phyloP scores from a whole-genome alignment of 2,113 vertebrate species.

The Pelecanus crispus region DNA sequence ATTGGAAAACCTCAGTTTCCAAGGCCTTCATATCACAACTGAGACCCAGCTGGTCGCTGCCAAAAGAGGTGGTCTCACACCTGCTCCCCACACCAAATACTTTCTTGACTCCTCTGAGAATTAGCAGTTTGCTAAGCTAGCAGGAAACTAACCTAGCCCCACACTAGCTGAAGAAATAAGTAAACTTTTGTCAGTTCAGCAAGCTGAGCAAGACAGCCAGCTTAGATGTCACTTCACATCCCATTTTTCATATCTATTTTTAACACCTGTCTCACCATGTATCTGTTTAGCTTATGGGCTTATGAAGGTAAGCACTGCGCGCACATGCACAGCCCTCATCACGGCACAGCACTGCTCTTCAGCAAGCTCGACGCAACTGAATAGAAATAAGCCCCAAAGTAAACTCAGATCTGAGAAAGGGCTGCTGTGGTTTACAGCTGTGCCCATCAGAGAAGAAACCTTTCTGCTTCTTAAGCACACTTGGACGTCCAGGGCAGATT shows the following conservation, averaged over 20 bases:
- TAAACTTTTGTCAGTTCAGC: not conserved
- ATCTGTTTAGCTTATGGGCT: not conserved
- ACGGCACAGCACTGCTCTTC: not conserved
- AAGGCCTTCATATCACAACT: not conserved
- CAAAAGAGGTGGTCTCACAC: not conserved
- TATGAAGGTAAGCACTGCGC: rapidly evolving
- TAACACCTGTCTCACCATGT: not conserved
- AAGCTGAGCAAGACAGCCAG: not conserved
- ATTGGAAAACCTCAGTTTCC: not conserved
- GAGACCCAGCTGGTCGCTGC: not conserved
- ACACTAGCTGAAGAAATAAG: not conserved
- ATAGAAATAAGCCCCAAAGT: not conserved
- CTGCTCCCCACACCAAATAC: not conserved
- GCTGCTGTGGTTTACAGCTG: not conserved
- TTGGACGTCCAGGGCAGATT: rapidly evolving
- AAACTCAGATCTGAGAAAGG: not conserved
- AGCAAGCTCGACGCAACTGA: rapidly evolving
- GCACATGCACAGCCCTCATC: not conserved
- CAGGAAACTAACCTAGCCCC: not conserved
- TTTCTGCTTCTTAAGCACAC: not conserved
- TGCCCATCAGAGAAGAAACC: not conserved
- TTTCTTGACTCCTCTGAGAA: not conserved
- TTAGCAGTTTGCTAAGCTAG: not conserved
- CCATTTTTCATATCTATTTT: not conserved
- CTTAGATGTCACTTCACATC: not conserved